Evolutionary conservation across 2,113 vertebrate species (phyloP), one percentile per base, ranked within the genome.

Genomic region (Corythornis cristatus): DNA sequence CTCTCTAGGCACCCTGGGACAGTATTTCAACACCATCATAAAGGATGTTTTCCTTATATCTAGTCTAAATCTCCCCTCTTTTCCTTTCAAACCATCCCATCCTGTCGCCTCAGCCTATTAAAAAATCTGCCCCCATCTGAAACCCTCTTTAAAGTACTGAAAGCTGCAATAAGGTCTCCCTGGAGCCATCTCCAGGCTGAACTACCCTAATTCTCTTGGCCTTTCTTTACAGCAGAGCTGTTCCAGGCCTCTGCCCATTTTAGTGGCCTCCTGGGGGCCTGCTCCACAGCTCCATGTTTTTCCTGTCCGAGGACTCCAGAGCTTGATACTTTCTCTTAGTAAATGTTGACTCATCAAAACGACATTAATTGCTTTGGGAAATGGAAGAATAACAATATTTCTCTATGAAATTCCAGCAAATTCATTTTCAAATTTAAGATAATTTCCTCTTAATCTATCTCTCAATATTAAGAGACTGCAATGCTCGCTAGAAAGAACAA

Each of bases 361-460:
- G 23, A 26, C 17, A 15, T 43, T 91, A 94, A 95, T 86, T 89
- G 93, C 93, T 90, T 80, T 58, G 72, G 72, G 82, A 76, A 91
- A 83, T 58, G 51, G 48, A 93, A 91, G 75, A 89, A 88, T 14
- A 85, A 46, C 40, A 89, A 45, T 85, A 87, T 56, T 95, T 85
- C 66, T 72, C 84, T 89, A 74, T 93, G 81, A 91, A 93, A 91
- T 93, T 90, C 43, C 31, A 83, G 64, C 4, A 93, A 87, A 96
- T 91, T 96, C 64, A 83, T 89, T 93, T 95, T 86, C 67, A 93
- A 95, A 95, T 93, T 92, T 67, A 57, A 93, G 93, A 91, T 96
- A 93, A 96, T 73, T 91, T 83, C 56, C 15, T 88, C 35, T 74
- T 94, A 80, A 91, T 92, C 84, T 96, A 3, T 95, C 65, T 92